phyloP scores from a whole-genome alignment of 2,797 vertebrate species.

The Orientallactaga sibirica region DNA sequence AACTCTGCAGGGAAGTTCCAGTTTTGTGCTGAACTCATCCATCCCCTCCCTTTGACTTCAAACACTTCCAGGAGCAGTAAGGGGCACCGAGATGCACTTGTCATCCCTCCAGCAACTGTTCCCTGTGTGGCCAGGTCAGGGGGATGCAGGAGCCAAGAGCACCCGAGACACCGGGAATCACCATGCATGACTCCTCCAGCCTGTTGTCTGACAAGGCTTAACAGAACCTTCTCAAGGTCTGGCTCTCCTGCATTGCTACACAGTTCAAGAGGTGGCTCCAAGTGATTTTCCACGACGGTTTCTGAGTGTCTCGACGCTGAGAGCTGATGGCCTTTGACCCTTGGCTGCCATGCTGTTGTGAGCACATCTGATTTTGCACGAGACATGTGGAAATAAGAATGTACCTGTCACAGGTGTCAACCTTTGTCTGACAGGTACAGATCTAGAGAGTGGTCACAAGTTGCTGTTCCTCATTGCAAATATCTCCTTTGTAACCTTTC shows the following conservation, averaged over 20 bases:
- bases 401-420: conserved; percentile 89
- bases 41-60: neutral
- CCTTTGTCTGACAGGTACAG: conserved; percentile 87
- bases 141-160: neutral
- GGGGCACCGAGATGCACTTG: neutral
- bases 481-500: conserved; percentile 87
- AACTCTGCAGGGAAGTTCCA: neutral
- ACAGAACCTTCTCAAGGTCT: conserved; percentile 27
- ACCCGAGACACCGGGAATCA: neutral
- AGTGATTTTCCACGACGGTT: conserved; percentile 64
- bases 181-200: conserved; percentile 20
- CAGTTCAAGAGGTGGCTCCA: conserved; percentile 71
- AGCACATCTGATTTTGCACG: conserved; percentile 78
- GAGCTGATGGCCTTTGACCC: conserved; percentile 85
- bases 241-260: neutral
- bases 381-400: conserved; percentile 88
- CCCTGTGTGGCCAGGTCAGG: neutral
- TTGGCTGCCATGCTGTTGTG: conserved; percentile 85
- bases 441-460: conserved; percentile 84
- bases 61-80: neutral
- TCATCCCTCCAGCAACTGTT: neutral
- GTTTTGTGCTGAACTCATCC: conserved; percentile 29
- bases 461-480: conserved; percentile 86
- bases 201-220: conserved; percentile 60
- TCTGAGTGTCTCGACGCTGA: conserved; percentile 80